phyloP scores from a whole-genome alignment of 2,797 vertebrate species.

The Ficedula albicollis region DNA sequence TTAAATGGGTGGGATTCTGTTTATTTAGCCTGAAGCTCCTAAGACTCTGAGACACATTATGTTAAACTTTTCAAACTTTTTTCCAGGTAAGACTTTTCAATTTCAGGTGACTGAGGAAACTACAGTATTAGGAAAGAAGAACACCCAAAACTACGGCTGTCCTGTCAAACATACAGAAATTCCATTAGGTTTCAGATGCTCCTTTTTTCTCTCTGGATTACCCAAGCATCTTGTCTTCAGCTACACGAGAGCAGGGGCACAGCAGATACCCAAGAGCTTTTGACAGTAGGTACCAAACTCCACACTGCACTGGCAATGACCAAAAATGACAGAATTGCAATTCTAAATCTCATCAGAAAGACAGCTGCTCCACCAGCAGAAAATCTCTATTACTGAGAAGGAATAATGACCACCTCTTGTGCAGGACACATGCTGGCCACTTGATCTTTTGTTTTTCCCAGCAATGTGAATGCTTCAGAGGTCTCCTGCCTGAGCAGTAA shows the following conservation, averaged over 20 bases:
- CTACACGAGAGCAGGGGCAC: fast-evolving
- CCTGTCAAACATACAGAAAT: not conserved
- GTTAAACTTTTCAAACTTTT: not conserved
- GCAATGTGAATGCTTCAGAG: not conserved
- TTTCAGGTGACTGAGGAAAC: not conserved
- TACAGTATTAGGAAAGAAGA: not conserved
- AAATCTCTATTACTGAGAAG: not conserved
- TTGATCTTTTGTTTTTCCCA: not conserved
- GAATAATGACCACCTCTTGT: not conserved
- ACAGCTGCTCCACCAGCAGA: not conserved
- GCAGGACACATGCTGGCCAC: not conserved
- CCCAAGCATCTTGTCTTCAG: not conserved
- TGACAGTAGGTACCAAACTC: not conserved
- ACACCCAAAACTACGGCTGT: not conserved
- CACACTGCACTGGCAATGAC: not conserved
- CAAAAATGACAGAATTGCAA: not conserved
- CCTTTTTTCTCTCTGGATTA: not conserved
- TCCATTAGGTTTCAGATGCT: not conserved
- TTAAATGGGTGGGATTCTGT: not conserved
- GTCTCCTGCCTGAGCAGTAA: not conserved
- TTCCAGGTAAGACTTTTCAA: not conserved
- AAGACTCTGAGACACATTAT: not conserved
- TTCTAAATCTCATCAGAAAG: not conserved
- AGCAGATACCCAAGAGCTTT: not conserved
- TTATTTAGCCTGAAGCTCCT: not conserved